Base-by-base conservation (phyloP, 2,797 vertebrate species). In the Enteromius anoplus region DNA sequence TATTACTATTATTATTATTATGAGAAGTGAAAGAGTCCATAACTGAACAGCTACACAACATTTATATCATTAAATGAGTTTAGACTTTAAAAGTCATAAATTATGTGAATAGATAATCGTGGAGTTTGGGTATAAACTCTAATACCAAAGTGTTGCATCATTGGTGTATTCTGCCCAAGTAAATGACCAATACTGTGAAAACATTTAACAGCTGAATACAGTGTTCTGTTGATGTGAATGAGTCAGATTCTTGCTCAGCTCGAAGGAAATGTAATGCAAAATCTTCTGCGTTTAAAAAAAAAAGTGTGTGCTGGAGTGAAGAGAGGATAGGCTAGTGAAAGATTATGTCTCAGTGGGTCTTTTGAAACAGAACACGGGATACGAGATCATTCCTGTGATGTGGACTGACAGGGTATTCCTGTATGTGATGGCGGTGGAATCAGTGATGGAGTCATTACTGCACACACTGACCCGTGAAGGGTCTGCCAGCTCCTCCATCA, bases 381-480 rank as follows among this genome's bases (percentile, higher is more conserved):
- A 80, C 82, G 75, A 78, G 86, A 88, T 88, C 82, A 88, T 85
- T 86, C 81, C 68, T 78, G 78, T 89, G 88, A 90, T 90, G 88
- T 88, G 85, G 85, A 82, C 88, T 89, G 89, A 90, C 89, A 88
- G 88, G 86, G 81, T 86, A 88, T 89, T 91, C 89, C 87, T 92
- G 88, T 85, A 75, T 87, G 86, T 88, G 84, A 90, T 89, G 89
- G 81, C 80, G 85, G 85, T 81, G 85, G 90, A 88, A 89, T 87
- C 88, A 89, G 89, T 81, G 78, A 86, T 75, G 84, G 84, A 89
- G 86, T 90, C 86, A 91, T 89, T 90, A 91, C 80, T 85, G 82
- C 73, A 75, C 80, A 90, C 90, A 83, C 78, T 92, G 90, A 91
- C 90, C 90, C 89, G 64, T 90, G 87, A 90, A 90, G 89, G 66